Base-by-base conservation (phyloP, 2,797 vertebrate species). In the Dryobates pubescens region DNA sequence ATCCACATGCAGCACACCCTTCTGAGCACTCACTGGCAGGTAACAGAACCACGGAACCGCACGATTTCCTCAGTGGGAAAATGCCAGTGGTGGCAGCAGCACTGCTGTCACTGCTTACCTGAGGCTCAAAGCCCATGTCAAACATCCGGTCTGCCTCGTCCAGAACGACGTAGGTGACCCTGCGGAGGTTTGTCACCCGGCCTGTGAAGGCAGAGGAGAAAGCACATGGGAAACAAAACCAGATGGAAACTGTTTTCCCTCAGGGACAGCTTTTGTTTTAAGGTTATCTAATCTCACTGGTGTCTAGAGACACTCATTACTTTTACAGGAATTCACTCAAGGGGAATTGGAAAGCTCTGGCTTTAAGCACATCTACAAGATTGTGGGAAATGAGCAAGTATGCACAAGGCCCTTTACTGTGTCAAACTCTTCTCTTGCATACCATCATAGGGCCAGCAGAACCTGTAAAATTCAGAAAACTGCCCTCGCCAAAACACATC, bases 71-170 rank as follows among this genome's bases (percentile, higher is more conserved):
- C 38, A 41, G 49, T 41, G 58, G 51, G 17, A 69, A 80, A 11
- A 1, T 70, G 32, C 17, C 10, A 11, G 17, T 29, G 70, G 20
- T 29, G 56, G 63, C 47, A 86, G 2, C 26, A 49, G 32, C 49
- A 30, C 36, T 30, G n/a, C 7, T 36, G 41, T 13, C 34, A 30
- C 32, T 61, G 16, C 74, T 95, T 94, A 99, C 99, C 99, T 99
- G 99, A 45, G 99, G 99, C 92, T 99, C 99, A 75, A 99, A 99
- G 53, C 99, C 99, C 99, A 99, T 99, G 97, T 99, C 99, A 91
- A 99, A 99, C 99, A 99, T 99, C 96, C 99, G 97, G 97, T 99
- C 99, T 56, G 99, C 99, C 97, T 99, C 99, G 91, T 99, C 99
- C 93, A 99, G 96, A 61, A 99, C 99, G 97, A 99, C 98, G 0